Evolutionary conservation across 2,888 invertebrate species (phyloP).

Genomic region (Mimachlamys varia): DNA sequence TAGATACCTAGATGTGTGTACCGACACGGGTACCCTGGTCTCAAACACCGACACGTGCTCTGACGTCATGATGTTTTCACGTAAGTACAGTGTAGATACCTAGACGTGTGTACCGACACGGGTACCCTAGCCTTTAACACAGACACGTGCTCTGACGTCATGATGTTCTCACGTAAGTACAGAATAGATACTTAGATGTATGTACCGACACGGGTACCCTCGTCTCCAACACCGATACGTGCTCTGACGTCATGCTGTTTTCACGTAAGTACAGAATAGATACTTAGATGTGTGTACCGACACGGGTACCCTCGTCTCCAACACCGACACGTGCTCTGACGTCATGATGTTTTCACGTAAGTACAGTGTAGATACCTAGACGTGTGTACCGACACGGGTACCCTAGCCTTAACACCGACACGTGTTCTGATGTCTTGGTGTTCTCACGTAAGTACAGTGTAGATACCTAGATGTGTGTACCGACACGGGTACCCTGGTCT

Average conservation of each 20-base stretch:
- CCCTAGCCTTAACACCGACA: background rate
- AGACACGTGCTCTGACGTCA: background rate
- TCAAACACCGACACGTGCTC: background rate
- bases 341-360: too few relatives aligned
- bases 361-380: too few relatives aligned
- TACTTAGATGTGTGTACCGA: background rate
- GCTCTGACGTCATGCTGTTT: background rate
- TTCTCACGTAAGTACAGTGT: too few relatives aligned
- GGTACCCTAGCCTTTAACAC: background rate
- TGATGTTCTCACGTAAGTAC: too few relatives aligned
- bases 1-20: background rate
- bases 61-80: background rate
- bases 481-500: background rate
- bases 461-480: background rate
- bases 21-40: background rate
- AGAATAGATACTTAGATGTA: background rate
- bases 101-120: background rate
- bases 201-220: conserved; percentile 6
- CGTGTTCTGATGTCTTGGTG: background rate
- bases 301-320: background rate
- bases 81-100: too few relatives aligned
- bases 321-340: background rate
- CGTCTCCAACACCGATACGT: background rate
- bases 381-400: background rate
- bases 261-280: too few relatives aligned